Evolutionary conservation across 2,888 invertebrate genomes (phyloP).

Genomic region (Mythimna loreyi): DNA sequence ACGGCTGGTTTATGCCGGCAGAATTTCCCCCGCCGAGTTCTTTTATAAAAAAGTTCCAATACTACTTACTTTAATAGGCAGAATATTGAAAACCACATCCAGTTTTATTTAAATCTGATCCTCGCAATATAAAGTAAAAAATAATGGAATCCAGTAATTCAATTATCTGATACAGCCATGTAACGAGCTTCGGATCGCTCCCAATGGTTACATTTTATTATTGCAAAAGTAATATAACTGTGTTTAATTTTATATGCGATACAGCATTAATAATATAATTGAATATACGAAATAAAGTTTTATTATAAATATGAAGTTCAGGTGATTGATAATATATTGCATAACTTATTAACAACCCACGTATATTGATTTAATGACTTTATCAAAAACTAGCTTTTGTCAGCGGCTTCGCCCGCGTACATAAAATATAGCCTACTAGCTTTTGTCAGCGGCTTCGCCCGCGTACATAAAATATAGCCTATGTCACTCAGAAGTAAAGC

Average conservation of each 20-base stretch:
- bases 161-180: constrained; percentile 40
- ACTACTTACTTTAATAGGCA: not conserved
- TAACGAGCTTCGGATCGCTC: constrained; percentile 23
- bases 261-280: not conserved
- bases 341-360: not conserved
- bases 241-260: constrained; percentile 24
- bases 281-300: too few species aligned
- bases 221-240: constrained; percentile 26
- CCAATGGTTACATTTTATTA: constrained; percentile 35
- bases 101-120: constrained; percentile 20
- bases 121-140: constrained; percentile 21
- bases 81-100: not conserved
- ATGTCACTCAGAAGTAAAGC: too few species aligned
- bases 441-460: too few species aligned
- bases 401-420: too few species aligned
- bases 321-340: not conserved
- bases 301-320: too few species aligned
- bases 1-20: too few species aligned
- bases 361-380: too few species aligned
- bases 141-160: constrained; percentile 38
- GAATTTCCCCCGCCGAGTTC: not conserved
- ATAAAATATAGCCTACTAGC: too few species aligned
- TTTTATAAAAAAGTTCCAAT: not conserved
- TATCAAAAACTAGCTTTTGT: too few species aligned
- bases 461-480: too few species aligned